Evolutionary conservation across 2,797 vertebrate genomes (phyloP).

Genomic region (Amniataba percoides): DNA sequence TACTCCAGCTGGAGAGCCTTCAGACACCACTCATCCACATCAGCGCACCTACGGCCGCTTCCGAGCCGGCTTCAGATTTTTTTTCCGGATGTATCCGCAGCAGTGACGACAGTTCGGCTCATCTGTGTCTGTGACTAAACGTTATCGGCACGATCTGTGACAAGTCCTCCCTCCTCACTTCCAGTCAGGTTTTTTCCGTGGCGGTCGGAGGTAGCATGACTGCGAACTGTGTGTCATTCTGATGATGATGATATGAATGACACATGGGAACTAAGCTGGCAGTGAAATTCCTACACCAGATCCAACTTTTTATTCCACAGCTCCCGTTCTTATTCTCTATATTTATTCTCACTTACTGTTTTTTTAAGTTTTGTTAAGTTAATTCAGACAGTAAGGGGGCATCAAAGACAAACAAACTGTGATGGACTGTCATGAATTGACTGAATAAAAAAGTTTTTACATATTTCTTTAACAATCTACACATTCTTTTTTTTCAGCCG

Average conservation of each 20-base stretch:
- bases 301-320: not conserved
- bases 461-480: not conserved
- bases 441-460: not conserved
- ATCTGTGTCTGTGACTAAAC: slow-evolving; percentile 10
- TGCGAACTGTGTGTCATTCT: not conserved
- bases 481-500: too few relatives aligned
- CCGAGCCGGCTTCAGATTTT: slow-evolving; percentile 3
- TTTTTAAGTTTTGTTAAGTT: not conserved
- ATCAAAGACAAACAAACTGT: not conserved
- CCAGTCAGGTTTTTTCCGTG: not conserved
- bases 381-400: not conserved
- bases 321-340: not conserved
- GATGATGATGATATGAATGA: not conserved
- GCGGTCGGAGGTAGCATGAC: not conserved
- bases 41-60: not conserved
- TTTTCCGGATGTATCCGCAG: not conserved
- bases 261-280: not conserved
- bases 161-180: slow-evolving; percentile 6
- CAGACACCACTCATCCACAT: slow-evolving; percentile 35
- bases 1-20: slow-evolving; percentile 46
- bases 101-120: slow-evolving; percentile 12
- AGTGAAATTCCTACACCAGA: not conserved
- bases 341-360: not conserved
- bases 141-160: slow-evolving; percentile 1
- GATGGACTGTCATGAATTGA: not conserved